Evolutionary conservation across 1,140 invertebrate species (phyloP), one percentile per base, ranked within the genome.

Genomic region (Drosophila kurseongensis): DNA sequence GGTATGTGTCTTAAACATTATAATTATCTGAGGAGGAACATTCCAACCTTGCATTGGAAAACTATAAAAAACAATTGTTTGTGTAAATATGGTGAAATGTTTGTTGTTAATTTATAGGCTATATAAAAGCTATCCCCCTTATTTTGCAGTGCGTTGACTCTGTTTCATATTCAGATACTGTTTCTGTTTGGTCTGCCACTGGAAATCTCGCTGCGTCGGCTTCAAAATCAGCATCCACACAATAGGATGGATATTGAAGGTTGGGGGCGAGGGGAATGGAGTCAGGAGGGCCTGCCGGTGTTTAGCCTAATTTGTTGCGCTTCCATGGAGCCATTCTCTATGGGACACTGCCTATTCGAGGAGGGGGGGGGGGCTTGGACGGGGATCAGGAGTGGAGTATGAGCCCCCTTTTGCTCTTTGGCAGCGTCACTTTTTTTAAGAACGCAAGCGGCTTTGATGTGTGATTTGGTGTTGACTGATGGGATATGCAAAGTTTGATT

Each of bases 401-500:
- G 18, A 29, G 72, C 57, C 72, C 57, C 44, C 36, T 45, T 45
- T 63, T 27, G 62, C 62, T 68, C 62, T 71, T 63, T 79, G 62
- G 66, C 78, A 76, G 62, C 57, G 54, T 67, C 77, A 73, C 68
- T 78, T 58, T 80, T 54, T 75, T 74, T 18, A 51, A 54, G 54
- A 73, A 62, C 35, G 59, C 78, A 36, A 58, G 51, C 63, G 62
- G 67, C 81, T 85, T 85, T 86, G 81, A 85, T 85, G 74, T 85
- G 78, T 65, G 69, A 50, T 52, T 29, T 56, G 51, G 50, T 81
- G 81, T 41, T 85, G 81, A 85, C 81, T 74, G 81, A 85, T 86
- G 82, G 80, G 56, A 72, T 67, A 74, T 86, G 81, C 82, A 63
- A 86, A 85, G 78, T 85, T 85, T 85, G 81, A 85, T 85, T 86